phyloP scores from a whole-genome alignment of 2,888 invertebrate species.

The Lycaena phlaeas region DNA sequence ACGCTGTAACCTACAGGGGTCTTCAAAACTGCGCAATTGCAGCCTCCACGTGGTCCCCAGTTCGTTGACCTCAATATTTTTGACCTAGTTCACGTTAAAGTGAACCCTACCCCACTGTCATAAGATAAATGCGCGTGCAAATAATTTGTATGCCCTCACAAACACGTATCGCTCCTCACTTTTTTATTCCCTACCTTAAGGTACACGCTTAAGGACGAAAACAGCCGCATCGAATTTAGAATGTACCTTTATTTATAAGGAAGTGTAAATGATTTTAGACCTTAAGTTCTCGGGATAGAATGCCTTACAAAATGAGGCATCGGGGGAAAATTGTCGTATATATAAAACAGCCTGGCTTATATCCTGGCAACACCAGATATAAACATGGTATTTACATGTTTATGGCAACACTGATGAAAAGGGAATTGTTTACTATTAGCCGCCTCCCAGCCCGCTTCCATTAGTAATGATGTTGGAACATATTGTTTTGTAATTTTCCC shows the following conservation, averaged over 20 bases:
- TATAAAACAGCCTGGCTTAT: background rate
- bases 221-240: background rate
- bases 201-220: background rate
- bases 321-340: background rate
- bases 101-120: constrained; percentile 5
- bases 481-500: no score
- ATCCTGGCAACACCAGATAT: background rate
- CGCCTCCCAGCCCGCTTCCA: no score
- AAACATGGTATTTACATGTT: background rate
- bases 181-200: background rate
- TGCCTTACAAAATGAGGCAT: background rate
- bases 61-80: constrained; percentile 44
- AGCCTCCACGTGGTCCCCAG: constrained; percentile 51
- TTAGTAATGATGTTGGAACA: no score
- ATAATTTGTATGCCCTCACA: background rate
- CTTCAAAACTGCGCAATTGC: constrained; percentile 63
- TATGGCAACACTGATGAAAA: background rate
- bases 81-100: constrained; percentile 8
- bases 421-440: no score
- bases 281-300: background rate
- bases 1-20: constrained; percentile 55
- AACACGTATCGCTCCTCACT: background rate
- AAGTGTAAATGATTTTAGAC: background rate
- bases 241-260: background rate
- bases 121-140: background rate